Percentiles rank a stretch among this genome's conserved stretches.
phyloP scores from a whole-genome alignment of 2,113 vertebrate genomes.

The Glaucomys volans region DNA sequence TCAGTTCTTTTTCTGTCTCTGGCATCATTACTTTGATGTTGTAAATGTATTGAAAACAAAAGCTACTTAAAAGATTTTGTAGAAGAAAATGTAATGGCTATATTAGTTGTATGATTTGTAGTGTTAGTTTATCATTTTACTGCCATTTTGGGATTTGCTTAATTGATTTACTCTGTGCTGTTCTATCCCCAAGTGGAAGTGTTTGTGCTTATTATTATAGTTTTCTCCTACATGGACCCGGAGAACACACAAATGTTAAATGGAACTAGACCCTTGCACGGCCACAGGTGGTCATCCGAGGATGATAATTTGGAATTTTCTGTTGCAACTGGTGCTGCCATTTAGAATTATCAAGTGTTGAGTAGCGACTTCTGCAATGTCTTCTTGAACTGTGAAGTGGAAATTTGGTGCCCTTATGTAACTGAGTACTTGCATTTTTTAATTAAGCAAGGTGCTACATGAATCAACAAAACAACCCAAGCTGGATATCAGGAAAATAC shows the following conservation, averaged over 20 bases:
- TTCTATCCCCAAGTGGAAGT: not conserved
- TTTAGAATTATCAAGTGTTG: not conserved
- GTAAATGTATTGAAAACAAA: not conserved
- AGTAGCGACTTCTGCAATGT: not conserved
- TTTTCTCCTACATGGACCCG: not conserved
- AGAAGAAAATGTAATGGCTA: not conserved
- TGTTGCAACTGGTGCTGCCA: not conserved
- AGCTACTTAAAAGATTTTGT: not conserved
- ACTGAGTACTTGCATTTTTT: slow-evolving; percentile 78
- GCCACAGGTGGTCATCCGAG: not conserved
- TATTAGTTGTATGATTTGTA: not conserved
- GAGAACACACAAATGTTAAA: not conserved
- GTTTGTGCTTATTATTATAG: not conserved
- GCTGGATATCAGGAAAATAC: slow-evolving; percentile 57
- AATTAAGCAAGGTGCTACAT: slow-evolving; percentile 76
- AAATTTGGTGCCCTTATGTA: slow-evolving; percentile 66
- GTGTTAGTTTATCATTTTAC: not conserved
- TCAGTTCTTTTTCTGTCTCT: not conserved
- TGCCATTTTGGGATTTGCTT: not conserved
- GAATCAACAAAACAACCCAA: slow-evolving; percentile 70
- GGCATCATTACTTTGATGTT: not conserved
- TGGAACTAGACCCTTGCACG: not conserved
- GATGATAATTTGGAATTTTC: not conserved
- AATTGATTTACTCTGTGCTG: not conserved
- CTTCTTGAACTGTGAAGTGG: slow-evolving; percentile 64